These are phyloP conservation scores for Lepidurus arcticus DNA, from an alignment of 1,140 invertebrate genomes.

Conservation along the genomic window DNA sequence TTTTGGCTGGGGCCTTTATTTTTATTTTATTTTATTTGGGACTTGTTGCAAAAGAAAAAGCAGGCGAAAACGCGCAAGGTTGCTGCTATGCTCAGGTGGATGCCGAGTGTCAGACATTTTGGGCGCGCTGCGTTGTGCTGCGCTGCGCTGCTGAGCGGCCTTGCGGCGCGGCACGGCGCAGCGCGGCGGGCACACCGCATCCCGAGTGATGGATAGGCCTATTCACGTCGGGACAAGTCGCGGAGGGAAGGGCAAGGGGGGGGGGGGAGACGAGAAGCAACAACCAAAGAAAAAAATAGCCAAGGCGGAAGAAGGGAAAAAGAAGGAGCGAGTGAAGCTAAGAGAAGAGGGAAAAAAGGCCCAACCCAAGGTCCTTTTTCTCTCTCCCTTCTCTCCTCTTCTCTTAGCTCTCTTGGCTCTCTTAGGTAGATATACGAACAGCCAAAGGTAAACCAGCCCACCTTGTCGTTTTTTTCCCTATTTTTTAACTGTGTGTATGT, in stretches of 20 bases:
- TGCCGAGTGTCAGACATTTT: constrained; percentile 21
- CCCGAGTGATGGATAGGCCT: constrained; percentile 5
- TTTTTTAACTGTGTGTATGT: not conserved
- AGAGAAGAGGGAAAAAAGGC: constrained; percentile 25
- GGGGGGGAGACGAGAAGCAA: not conserved
- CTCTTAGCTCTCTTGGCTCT: not conserved
- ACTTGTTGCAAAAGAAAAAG: not conserved
- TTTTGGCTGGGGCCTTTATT: not conserved
- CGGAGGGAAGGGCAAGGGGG: not conserved
- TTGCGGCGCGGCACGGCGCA: constrained; percentile 11
- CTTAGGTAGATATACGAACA: not conserved
- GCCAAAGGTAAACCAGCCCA: not conserved
- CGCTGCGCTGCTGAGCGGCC: constrained; percentile 1
- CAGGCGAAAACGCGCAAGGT: not conserved
- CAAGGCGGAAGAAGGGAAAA: not conserved
- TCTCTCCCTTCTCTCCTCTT: constrained; percentile 11
- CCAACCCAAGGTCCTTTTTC: constrained; percentile 24
- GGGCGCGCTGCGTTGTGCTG: not conserved
- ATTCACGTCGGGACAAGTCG: constrained; percentile 26
- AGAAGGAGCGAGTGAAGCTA: constrained; percentile 7
- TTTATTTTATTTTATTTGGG: not conserved
- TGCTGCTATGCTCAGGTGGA: constrained; percentile 17
- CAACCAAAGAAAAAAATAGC: not conserved
- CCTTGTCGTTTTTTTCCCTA: not conserved
- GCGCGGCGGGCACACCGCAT: constrained; percentile 1